Base-by-base conservation (phyloP, 2,797 vertebrate species). In the Semotilus atromaculatus region DNA sequence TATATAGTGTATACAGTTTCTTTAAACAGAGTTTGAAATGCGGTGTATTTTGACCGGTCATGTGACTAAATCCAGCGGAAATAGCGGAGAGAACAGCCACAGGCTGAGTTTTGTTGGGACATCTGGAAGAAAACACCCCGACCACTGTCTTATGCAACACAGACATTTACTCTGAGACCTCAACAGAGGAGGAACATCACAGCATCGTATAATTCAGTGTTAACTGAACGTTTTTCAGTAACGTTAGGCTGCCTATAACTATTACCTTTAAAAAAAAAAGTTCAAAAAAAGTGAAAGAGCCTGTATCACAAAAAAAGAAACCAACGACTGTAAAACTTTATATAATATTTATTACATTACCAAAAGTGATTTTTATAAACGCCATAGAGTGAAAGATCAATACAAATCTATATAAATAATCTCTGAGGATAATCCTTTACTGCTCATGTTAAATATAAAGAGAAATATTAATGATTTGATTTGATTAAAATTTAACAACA, bases 1-100 rank as follows among this genome's bases (percentile, higher is more conserved):
- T 48, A 48, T 13, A 18, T n/a, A 10, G 10, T 14, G 3, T 51
- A 6, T 51, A 23, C 48, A n/a, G 2, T 5, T 62, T 78, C 40
- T 82, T 72, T 58, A 23, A 60, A 81, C 23, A 2, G 19, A 29
- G n/a, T 58, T 29, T 31, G 36, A 29, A 67, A 60, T 60, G 73
- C 40, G n/a, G 55, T 85, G 86, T 70, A 76, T 86, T 89, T 84
- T 83, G 82, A 84, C 38, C 77, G 43, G 86, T 90, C 90, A 89
- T 87, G 90, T 91, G 90, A 91, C 84, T 82, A 21, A 83, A 68
- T 79, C 62, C 81, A 82, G 87, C 89, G 90, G 89, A 89, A 88
- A 86, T 70, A 68, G 85, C 58, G 26, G 82, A 82, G 36, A 29
- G 5, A 48, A 86, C 40, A 26, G 36, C 31, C 60, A 73, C 51